Evolutionary conservation across 2,113 vertebrate genomes (phyloP), one percentile per base, ranked within the genome.

Genomic region (Ictalurus furcatus): DNA sequence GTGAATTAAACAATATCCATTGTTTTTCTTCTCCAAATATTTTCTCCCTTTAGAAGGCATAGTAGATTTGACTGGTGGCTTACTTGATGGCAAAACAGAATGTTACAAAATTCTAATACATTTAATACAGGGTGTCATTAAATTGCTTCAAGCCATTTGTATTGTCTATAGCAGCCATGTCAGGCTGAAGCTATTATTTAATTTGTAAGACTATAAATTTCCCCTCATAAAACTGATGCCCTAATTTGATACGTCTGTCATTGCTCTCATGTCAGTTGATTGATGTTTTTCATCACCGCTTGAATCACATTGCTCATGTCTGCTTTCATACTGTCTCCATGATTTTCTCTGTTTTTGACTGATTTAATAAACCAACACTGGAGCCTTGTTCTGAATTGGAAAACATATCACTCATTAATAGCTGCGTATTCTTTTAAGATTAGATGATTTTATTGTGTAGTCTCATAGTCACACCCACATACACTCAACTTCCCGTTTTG

Each of bases 241-340:
- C 88, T 92, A 90, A 93, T 93, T 90, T 93, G 92, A 94, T 90
- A 83, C 78, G 89, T 92, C 90, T 92, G 89, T 90, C 86, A 89
- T 74, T 82, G 86, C 74, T 91, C 91, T 92, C 93, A 91, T 87
- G 90, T 91, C 92, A 86, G 89, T 92, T 92, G 92, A 91, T 90
- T 88, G 90, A 83, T 85, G 82, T 56, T 78, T 92, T 90, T 89
- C 56, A 90, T 88, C 88, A 89, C 63, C 25, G 40, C 30, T 30
- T 40, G 90, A 90, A 37, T 87, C 65, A 65, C 61, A 92, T 93
- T 90, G 88, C 90, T 76, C 90, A 65, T 90, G 85, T 89, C 87
- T 87, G 87, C 85, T 89, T 85, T 88, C 78, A 88, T 88, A 59
- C 80, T 76, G 81, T 74, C 54, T 80, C 78, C 76, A 88, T 81